Evolutionary conservation across 1,140 invertebrate species (phyloP), one percentile per base, ranked within the genome.

Genomic region (Drusus annulatus): DNA sequence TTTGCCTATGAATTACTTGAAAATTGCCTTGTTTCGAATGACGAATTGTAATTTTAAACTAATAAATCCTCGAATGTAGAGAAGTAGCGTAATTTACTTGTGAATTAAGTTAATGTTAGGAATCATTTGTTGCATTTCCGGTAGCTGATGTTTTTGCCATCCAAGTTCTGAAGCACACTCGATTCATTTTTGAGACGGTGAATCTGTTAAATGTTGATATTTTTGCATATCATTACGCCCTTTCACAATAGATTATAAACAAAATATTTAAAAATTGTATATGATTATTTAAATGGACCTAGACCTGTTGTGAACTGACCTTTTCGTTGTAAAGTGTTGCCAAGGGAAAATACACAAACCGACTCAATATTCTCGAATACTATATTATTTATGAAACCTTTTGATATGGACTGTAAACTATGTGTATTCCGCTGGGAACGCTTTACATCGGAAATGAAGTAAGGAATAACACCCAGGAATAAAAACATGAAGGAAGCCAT

Each of bases 211-310:
- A 51, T 82, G 78, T 80, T 78, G 81, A 78, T 80, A 83, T 80
- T 83, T 83, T 80, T 83, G 81, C 81, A 83, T 83, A 83, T 83
- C 81, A 83, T 78, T 80, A 58, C 52, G 78, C 80, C 80, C 73
- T 80, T 78, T 82, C 77, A 78, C 81, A 83, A 80, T 83, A 83
- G 68, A 77, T 80, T 73, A 51, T 58, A 71, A 71, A 71, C 68
- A 52, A 71, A 71, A 51, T 71, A 51, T 71, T 51, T 52, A 75
- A 75, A 75, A 75, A 74, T n/a, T n/a, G n/a, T 58, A 75, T 75
- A 75, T 51, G 19, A 71, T 58, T 75, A 75, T 75, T 58, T 60
- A 31, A 75, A 75, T 75, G 73, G 25, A 75, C 15, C 56, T 75
- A 45, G 73, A 75, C 28, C 23, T 75, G 69, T 65, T 60, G 68